phyloP scores from a whole-genome alignment of 2,888 invertebrate genomes.

The Brenthis hecate region DNA sequence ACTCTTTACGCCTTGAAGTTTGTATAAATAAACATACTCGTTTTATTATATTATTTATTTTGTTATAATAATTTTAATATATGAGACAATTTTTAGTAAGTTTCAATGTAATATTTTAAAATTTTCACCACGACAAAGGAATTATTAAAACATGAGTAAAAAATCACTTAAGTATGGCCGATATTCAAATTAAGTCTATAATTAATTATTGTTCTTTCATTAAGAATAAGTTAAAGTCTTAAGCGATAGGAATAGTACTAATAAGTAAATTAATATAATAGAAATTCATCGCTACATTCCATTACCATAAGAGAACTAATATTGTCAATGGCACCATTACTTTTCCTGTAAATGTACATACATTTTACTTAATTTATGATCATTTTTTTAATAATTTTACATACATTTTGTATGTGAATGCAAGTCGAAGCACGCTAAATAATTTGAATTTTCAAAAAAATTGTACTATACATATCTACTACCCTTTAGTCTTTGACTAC shows the following conservation, averaged over 20 bases:
- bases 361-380: conserved; percentile 29
- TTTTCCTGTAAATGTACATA: conserved; percentile 43
- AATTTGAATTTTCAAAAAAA: neutral
- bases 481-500: too few species aligned
- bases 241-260: conserved; percentile 34
- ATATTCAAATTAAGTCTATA: conserved; percentile 44
- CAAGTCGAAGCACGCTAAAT: neutral
- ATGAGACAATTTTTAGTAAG: conserved; percentile 2
- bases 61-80: neutral
- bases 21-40: conserved; percentile 2
- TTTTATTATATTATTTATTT: neutral
- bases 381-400: neutral
- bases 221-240: conserved; percentile 30
- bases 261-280: conserved; percentile 28
- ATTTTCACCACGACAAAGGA: conserved; percentile 11
- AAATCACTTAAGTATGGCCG: conserved; percentile 26
- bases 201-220: conserved; percentile 35
- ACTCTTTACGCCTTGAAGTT: neutral
- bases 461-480: too few species aligned
- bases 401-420: neutral
- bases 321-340: conserved; percentile 74
- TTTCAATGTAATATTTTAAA: conserved; percentile 4
- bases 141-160: conserved; percentile 17
- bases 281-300: conserved; percentile 22
- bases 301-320: conserved; percentile 59